A percentile compares a stretch with the other conserved stretches of the same genome.
These are phyloP conservation scores for Dromius quadrimaculatus DNA, from an alignment of 2,888 invertebrate species.

Conservation along the genomic window DNA sequence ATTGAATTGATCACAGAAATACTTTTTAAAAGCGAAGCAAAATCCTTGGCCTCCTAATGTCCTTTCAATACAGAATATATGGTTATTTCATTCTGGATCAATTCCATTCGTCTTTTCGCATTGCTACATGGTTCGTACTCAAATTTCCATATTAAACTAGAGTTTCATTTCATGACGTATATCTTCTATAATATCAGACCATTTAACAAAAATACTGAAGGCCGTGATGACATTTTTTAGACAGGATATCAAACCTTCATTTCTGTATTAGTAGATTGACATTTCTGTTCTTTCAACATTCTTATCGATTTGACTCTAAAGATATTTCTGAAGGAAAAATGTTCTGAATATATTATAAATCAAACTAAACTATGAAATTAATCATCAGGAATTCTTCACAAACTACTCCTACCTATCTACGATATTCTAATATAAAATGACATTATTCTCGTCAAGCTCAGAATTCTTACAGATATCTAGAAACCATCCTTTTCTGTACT, in stretches of 20 bases:
- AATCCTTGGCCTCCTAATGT: not conserved
- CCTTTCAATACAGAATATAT: not conserved
- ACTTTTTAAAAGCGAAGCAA: constrained; percentile 26
- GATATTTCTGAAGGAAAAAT: not conserved
- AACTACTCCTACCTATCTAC: not conserved
- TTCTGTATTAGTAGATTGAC: constrained; percentile 35
- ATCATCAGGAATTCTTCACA: constrained; percentile 1
- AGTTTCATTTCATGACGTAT: too few relatives aligned
- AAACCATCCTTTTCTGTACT: too few relatives aligned
- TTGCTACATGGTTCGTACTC: too few relatives aligned
- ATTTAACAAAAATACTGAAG: too few relatives aligned
- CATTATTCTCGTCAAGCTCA: too few relatives aligned
- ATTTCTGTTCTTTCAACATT: constrained; percentile 24
- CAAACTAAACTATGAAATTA: not conserved
- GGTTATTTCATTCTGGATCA: not conserved
- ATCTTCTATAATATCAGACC: constrained; percentile 13
- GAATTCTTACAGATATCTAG: too few relatives aligned
- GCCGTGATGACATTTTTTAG: constrained; percentile 45
- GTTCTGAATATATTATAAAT: not conserved
- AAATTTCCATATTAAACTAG: too few relatives aligned
- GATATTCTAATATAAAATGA: not conserved
- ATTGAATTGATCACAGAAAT: constrained; percentile 36
- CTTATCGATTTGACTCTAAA: constrained; percentile 4
- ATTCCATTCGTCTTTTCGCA: too few relatives aligned
- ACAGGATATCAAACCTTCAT: constrained; percentile 28